Evolutionary conservation across 2,888 invertebrate species (phyloP), one percentile per base, ranked within the genome.

Genomic region (Mythimna impura): DNA sequence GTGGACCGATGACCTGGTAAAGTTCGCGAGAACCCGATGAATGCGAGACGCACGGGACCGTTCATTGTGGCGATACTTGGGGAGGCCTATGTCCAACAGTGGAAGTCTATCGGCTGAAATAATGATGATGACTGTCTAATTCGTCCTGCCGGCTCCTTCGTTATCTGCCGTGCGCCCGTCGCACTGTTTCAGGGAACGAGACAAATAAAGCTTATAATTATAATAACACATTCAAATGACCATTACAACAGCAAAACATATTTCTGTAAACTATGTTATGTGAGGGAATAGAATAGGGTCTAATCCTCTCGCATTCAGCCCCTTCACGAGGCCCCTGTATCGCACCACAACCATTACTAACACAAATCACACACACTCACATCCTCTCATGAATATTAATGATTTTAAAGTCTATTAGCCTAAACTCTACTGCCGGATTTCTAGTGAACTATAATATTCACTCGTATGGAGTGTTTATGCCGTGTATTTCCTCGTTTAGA

Each of bases 341-440:
- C 75, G 66, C 7, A 17, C 9, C 61, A 9, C 36, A 43, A 43
- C 65, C 62, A 70, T 81, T 54, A 76, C 30, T n/a, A 2, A 76
- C 62, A 81, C 81, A 78, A 81, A 78, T 78, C 77, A 78, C 81
- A 78, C 40, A 62, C 75, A 76, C 52, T 64, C 58, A 57, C 69
- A 67, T 60, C 76, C 69, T n/a, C 58, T 76, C 65, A 78, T 78
- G 78, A 81, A 78, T 78, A 78, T 78, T 76, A 78, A 81, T 81
- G 40, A 34, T 60, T 52, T 25, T 57, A 61, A 66, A 66, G 81
- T 76, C 69, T 81, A 81, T 78, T 66, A 81, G 57, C 34, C 81
- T 57, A 47, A 36, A 66, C 65, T 69, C 3, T 20, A 47, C 12
- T n/a, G 65, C 52, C 25, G 75, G 63, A 34, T 74, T 63, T 54